Percentiles rank a stretch among this genome's conserved stretches.
Evolutionary conservation across 1,140 invertebrate genomes (phyloP).

Genomic region (Neelides sp.): DNA sequence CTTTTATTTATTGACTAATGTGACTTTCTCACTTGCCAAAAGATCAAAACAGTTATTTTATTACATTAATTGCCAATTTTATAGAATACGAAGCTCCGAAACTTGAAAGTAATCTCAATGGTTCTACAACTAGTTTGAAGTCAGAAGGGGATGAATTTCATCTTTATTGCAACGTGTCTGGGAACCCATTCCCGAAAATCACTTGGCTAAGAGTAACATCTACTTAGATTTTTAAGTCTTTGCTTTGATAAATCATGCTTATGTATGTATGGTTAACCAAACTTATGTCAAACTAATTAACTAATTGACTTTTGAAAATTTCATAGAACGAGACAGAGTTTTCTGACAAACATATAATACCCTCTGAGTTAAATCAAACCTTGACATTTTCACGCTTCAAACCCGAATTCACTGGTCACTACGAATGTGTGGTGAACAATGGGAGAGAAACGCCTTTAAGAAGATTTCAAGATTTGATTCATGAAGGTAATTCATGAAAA

Average conservation of each 20-base stretch:
- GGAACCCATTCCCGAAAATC: slow-evolving; percentile 33
- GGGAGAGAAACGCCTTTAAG: slow-evolving; percentile 32
- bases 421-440: slow-evolving; percentile 29
- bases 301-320: slow-evolving; percentile 4
- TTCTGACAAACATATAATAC: slow-evolving; percentile 4
- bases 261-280: slow-evolving; percentile 7
- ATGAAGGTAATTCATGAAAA: slow-evolving; percentile 37
- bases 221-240: neutral
- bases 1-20: neutral
- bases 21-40: neutral
- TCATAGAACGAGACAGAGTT: slow-evolving; percentile 12
- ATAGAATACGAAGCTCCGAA: neutral
- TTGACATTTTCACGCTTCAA: slow-evolving; percentile 16
- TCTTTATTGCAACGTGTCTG: slow-evolving; percentile 31
- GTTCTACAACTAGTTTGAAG: slow-evolving; percentile 4
- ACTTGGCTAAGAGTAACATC: slow-evolving; percentile 31
- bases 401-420: slow-evolving; percentile 24
- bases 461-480: slow-evolving; percentile 35
- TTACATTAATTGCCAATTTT: neutral
- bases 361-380: slow-evolving; percentile 4
- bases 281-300: slow-evolving; percentile 4
- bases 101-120: slow-evolving; percentile 19
- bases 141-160: neutral
- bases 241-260: slow-evolving; percentile 3
- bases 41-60: neutral